Conservation (phyloP, 2,888 invertebrate species). For the Diplolepis rosae region DNA sequence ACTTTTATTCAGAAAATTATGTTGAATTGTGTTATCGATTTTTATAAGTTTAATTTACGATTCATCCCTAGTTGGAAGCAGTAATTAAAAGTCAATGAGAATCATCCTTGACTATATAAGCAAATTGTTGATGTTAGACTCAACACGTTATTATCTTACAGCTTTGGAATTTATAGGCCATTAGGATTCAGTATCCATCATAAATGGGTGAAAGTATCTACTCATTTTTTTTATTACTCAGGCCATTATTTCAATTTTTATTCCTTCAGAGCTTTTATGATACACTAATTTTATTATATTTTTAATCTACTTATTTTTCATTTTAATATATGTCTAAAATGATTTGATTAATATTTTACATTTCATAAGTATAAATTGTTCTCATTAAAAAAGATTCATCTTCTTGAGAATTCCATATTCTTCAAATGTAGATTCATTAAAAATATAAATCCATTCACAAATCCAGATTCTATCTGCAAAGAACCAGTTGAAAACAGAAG, state of each 20-base stretch:
- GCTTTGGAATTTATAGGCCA: not conserved
- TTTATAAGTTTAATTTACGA: not conserved
- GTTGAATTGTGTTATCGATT: no score
- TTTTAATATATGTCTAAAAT: no score
- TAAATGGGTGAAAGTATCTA: constrained; percentile 10
- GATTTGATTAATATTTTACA: no score
- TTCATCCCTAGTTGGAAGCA: not conserved
- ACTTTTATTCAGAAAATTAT: no score
- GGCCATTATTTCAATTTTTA: not conserved
- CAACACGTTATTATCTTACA: constrained; percentile 12
- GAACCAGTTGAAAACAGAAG: not conserved
- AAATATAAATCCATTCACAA: not conserved
- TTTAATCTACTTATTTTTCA: no score
- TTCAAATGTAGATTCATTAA: not conserved
- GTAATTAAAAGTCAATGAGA: not conserved
- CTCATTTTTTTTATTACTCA: not conserved
- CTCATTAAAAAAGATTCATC: no score
- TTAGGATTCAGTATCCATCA: not conserved
- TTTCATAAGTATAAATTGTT: no score
- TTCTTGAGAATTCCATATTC: no score
- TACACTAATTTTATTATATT: no score
- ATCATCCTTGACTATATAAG: not conserved
- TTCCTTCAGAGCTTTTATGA: no score
- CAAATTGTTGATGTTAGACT: constrained; percentile 6
- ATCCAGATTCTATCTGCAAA: not conserved